These are phyloP conservation scores for Coelinius sp. DNA, from an alignment of 2,888 invertebrate species.

Conservation along the genomic window DNA sequence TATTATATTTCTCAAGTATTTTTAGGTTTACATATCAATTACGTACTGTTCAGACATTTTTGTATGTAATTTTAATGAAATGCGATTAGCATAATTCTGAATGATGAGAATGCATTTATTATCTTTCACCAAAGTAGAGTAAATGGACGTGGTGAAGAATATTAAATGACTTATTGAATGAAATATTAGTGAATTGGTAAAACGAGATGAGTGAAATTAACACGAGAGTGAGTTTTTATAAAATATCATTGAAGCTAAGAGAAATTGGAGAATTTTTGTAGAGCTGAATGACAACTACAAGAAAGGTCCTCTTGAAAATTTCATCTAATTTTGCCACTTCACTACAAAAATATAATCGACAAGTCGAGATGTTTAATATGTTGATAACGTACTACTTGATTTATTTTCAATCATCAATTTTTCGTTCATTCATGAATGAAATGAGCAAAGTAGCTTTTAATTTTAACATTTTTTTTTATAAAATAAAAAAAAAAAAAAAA, in stretches of 20 bases:
- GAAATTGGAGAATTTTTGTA: no score
- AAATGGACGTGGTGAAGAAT: background rate
- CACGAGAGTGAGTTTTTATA: no score
- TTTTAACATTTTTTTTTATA: slow-evolving; percentile 32
- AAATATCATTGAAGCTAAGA: no score
- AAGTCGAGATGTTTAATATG: slow-evolving; percentile 17
- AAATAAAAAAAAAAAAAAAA: slow-evolving; percentile 29
- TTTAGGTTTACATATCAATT: slow-evolving; percentile 33
- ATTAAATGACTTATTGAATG: background rate
- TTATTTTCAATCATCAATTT: background rate
- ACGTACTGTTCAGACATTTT: slow-evolving; percentile 18
- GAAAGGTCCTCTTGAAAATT: no score
- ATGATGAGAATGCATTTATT: background rate
- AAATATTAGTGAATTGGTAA: background rate
- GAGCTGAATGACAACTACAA: no score
- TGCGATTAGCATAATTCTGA: background rate
- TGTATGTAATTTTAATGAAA: slow-evolving; percentile 23
- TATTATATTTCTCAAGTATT: slow-evolving; percentile 39
- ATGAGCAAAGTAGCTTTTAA: slow-evolving; percentile 28
- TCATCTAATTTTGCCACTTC: background rate
- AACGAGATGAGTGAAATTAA: background rate
- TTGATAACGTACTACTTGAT: slow-evolving; percentile 25
- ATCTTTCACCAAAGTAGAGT: background rate
- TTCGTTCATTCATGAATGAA: slow-evolving; percentile 26
- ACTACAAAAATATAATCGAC: background rate